These are phyloP conservation scores for Phalloptychus januarius DNA, from an alignment of 2,797 vertebrate species.

Conservation along the genomic window DNA sequence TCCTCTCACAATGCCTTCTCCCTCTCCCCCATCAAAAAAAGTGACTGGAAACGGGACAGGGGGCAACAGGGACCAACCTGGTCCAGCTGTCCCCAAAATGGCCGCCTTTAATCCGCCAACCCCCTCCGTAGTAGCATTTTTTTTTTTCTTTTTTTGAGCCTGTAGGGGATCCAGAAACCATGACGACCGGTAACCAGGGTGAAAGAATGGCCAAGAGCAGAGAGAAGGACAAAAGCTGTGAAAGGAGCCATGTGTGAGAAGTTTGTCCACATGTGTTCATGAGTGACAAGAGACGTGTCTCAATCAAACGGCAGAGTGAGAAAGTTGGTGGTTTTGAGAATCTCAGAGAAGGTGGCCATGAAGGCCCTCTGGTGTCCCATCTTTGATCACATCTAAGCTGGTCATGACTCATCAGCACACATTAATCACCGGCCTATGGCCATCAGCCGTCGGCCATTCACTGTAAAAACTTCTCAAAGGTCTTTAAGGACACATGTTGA, in stretches of 20 bases:
- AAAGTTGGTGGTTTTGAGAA: constrained; percentile 34
- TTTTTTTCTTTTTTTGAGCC: constrained; percentile 29
- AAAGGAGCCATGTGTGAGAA: constrained; percentile 84
- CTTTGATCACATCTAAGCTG: constrained; percentile 35
- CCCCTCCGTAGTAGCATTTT: constrained; percentile 41
- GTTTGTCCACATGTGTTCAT: constrained; percentile 82
- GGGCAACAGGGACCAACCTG: constrained; percentile 78
- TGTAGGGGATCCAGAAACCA: constrained; percentile 79
- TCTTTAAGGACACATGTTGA: constrained; percentile 34
- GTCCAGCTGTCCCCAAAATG: constrained; percentile 87
- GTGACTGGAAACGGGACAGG: constrained; percentile 79
- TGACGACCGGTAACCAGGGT: constrained; percentile 85
- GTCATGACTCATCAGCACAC: constrained; percentile 25
- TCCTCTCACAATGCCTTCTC: constrained; percentile 82
- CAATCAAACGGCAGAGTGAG: constrained; percentile 70
- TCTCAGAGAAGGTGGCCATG: not conserved
- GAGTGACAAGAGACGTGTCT: constrained; percentile 76
- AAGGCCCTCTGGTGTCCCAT: constrained; percentile 48
- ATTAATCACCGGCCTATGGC: constrained; percentile 24
- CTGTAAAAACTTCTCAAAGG: constrained; percentile 3
- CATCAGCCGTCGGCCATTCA: constrained; percentile 34
- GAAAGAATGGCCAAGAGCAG: constrained; percentile 77
- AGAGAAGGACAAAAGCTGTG: constrained; percentile 76
- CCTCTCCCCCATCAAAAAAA: constrained; percentile 66
- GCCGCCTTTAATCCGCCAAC: constrained; percentile 77